Conservation (phyloP, 2,797 vertebrate species). For the Vipera ursinii region DNA sequence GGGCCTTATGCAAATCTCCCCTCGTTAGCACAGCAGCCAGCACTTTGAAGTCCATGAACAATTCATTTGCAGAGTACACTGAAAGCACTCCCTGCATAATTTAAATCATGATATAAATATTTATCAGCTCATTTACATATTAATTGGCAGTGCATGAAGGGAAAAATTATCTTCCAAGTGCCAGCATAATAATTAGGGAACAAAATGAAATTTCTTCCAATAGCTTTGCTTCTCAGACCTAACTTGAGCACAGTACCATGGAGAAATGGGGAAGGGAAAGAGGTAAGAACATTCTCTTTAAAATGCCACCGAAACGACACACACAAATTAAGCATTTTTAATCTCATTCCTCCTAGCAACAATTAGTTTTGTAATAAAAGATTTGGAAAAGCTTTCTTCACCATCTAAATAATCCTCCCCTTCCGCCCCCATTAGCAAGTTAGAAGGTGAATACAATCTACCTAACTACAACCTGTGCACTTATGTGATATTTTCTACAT, state of each 20-base stretch:
- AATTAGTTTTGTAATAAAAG: constrained; percentile 78
- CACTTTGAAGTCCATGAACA: constrained; percentile 99
- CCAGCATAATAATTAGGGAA: constrained; percentile 84
- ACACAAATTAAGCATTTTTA: constrained; percentile 79
- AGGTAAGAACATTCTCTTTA: constrained; percentile 71
- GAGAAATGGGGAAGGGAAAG: constrained; percentile 66
- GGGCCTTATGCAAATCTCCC: constrained; percentile 99
- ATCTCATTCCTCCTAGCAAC: constrained; percentile 79
- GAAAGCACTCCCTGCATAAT: constrained; percentile 99
- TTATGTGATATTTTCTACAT: constrained; percentile 58
- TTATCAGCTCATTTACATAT: constrained; percentile 99
- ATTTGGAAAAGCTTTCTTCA: constrained; percentile 77
- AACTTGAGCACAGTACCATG: constrained; percentile 74
- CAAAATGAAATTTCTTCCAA: constrained; percentile 83
- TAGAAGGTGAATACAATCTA: constrained; percentile 67
- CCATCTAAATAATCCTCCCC: constrained; percentile 76
- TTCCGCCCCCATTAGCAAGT: constrained; percentile 72
- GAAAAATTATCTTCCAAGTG: constrained; percentile 82
- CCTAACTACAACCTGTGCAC: constrained; percentile 53
- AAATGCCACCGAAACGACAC: constrained; percentile 76
- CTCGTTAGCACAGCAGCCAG: constrained; percentile 95
- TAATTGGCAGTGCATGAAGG: constrained; percentile 91
- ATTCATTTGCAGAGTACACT: constrained; percentile 97
- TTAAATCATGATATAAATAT: constrained; percentile 98
- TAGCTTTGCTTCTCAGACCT: constrained; percentile 80